Evolutionary conservation across 2,797 vertebrate species (phyloP), one percentile per base, ranked within the genome.

Genomic region (Myotis findleyi): DNA sequence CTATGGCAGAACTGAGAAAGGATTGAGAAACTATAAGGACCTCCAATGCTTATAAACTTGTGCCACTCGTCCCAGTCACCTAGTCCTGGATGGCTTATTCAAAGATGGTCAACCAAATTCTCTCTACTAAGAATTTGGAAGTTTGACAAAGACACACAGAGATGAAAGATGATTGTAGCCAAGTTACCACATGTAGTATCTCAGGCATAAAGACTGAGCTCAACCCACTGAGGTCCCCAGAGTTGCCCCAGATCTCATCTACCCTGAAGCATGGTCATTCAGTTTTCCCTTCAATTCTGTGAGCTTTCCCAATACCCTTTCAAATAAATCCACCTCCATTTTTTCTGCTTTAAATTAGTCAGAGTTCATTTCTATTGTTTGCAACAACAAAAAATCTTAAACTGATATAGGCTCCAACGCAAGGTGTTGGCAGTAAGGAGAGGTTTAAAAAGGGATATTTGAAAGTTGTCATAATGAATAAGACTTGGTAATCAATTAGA

Each of bases 241-340:
- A 86, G 23, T 17, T 36, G 12, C 36, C 38, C 44, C 49, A 69
- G 23, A 66, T 75, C 27, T 47, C 51, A 36, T 33, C 5, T 21
- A 72, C 25, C 27, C 20, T 47, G 53, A 82, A 92, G 51, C 23
- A 20, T 17, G 66, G 23, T 71, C 64, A 57, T 49, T 80, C 21
- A 33, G 4, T n/a, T 93, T 83, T 66, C 76, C 38, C 33, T 79
- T 55, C 53, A 92, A 30, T 49, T 83, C 62, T 41, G 18, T 90
- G 62, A 86, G 64, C n/a, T 68, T 77, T 72, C 82, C 7, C 49
- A 81, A n/a, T 47, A 49, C n/a, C 36, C 64, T 88, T 95, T 83
- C 47, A 95, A 87, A 47, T 76, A 92, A 59, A 33, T 57, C 25
- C 18, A 27, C n/a, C 20, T 38, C 16, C 57, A 3, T 62, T 30